Evolutionary conservation across 2,888 invertebrate species (phyloP).

Genomic region (Pogonocherus hispidulus): DNA sequence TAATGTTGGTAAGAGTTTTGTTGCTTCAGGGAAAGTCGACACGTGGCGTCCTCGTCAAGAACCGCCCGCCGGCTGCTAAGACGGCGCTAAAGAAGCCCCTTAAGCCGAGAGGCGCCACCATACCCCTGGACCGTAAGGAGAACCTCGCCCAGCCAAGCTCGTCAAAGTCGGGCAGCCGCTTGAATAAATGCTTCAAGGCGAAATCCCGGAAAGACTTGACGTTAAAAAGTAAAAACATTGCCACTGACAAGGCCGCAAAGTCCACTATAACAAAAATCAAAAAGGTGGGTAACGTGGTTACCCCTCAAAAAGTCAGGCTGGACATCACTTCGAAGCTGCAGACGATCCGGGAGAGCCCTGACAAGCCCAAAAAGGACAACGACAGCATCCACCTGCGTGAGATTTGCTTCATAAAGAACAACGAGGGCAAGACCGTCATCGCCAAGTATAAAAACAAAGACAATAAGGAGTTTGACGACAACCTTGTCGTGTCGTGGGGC

Average conservation of each 20-base stretch:
- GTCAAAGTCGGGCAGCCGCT: slow-evolving; percentile 52
- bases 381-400: slow-evolving; percentile 62
- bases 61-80: slow-evolving; percentile 55
- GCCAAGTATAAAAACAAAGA: slow-evolving; percentile 62
- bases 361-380: slow-evolving; percentile 34
- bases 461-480: slow-evolving; percentile 58
- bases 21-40: slow-evolving; percentile 64
- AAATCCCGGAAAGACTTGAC: slow-evolving; percentile 55
- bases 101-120: slow-evolving; percentile 46
- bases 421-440: slow-evolving; percentile 63
- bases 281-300: slow-evolving; percentile 18
- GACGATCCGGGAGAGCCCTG: slow-evolving; percentile 32
- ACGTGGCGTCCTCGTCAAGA: slow-evolving; percentile 56
- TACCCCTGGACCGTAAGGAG: slow-evolving; percentile 64
- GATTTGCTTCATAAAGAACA: slow-evolving; percentile 64
- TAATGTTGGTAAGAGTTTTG: slow-evolving; percentile 62
- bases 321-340: slow-evolving; percentile 29
- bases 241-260: slow-evolving; percentile 46
- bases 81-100: slow-evolving; percentile 45
- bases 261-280: slow-evolving; percentile 24
- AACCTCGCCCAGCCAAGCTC: slow-evolving; percentile 62
- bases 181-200: slow-evolving; percentile 55
- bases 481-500: slow-evolving; percentile 64
- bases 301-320: slow-evolving; percentile 43
- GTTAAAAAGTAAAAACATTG: slow-evolving; percentile 53